Percentiles rank a stretch among this genome's conserved stretches.
Evolutionary conservation across 2,888 invertebrate genomes (phyloP).

Genomic region (Fragum fragum): DNA sequence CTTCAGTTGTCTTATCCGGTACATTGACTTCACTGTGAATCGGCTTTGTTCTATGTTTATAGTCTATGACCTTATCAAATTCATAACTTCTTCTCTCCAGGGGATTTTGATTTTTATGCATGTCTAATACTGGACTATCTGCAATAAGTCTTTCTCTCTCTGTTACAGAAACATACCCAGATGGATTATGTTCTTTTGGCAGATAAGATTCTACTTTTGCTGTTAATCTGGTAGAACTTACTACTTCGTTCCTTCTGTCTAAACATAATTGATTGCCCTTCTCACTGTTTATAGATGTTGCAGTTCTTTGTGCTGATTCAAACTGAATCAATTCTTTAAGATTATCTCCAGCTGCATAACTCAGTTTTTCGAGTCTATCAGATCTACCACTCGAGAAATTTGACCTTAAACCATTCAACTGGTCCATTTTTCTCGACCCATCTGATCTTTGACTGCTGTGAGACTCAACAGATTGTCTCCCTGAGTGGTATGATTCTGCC

Average conservation of each 20-base stretch:
- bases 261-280: not conserved
- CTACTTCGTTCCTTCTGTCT: slow-evolving; percentile 33
- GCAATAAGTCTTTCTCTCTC: slow-evolving; percentile 66
- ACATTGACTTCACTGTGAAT: slow-evolving; percentile 27
- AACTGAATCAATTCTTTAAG: slow-evolving; percentile 65
- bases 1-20: slow-evolving; percentile 21
- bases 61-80: not conserved
- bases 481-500: slow-evolving; percentile 45
- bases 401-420: slow-evolving; percentile 36
- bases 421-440: slow-evolving; percentile 45
- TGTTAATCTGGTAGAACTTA: slow-evolving; percentile 49
- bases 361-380: slow-evolving; percentile 55
- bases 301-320: slow-evolving; percentile 62
- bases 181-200: slow-evolving; percentile 26
- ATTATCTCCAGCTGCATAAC: slow-evolving; percentile 58
- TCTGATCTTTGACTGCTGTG: slow-evolving; percentile 47
- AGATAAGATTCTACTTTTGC: slow-evolving; percentile 57
- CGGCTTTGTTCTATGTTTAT: slow-evolving; percentile 25
- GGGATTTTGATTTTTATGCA: not conserved
- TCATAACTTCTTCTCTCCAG: slow-evolving; percentile 32
- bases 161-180: slow-evolving; percentile 61
- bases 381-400: slow-evolving; percentile 42
- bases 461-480: slow-evolving; percentile 61
- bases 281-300: not conserved
- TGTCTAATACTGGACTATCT: slow-evolving; percentile 41